Evolutionary conservation across 2,797 vertebrate genomes (phyloP).

Genomic region (Zalophus californianus): DNA sequence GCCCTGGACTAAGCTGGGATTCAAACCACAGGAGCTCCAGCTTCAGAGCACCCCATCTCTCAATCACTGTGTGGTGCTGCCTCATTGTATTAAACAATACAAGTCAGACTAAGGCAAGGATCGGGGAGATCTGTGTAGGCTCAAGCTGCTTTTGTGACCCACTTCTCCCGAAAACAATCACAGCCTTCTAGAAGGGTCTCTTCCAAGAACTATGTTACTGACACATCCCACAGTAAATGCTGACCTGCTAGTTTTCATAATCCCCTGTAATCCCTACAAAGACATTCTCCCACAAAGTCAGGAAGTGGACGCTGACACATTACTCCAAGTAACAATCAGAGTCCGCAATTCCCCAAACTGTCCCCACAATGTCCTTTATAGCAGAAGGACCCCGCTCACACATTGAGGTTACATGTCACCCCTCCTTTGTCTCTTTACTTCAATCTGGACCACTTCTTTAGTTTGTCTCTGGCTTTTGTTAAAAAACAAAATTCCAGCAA

Average conservation of each 20-base stretch:
- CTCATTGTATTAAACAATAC: no score
- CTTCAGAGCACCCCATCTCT: background rate
- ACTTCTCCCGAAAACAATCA: background rate
- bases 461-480: background rate
- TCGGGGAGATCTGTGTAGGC: background rate
- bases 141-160: background rate
- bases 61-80: background rate
- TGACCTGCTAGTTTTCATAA: background rate
- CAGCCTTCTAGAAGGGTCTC: background rate
- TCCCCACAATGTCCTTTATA: background rate
- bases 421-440: background rate
- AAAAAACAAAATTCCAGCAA: background rate
- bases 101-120: background rate
- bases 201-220: background rate
- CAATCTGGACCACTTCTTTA: background rate
- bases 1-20: background rate
- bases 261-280: background rate
- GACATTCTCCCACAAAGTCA: background rate
- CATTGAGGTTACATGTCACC: rapidly evolving
- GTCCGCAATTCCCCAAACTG: background rate
- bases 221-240: background rate
- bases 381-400: background rate
- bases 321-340: background rate
- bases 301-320: background rate
- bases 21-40: background rate